These are phyloP conservation scores for Porites evermanni DNA, from an alignment of 92 coral and sea anemone genomes.

Conservation along the genomic window DNA sequence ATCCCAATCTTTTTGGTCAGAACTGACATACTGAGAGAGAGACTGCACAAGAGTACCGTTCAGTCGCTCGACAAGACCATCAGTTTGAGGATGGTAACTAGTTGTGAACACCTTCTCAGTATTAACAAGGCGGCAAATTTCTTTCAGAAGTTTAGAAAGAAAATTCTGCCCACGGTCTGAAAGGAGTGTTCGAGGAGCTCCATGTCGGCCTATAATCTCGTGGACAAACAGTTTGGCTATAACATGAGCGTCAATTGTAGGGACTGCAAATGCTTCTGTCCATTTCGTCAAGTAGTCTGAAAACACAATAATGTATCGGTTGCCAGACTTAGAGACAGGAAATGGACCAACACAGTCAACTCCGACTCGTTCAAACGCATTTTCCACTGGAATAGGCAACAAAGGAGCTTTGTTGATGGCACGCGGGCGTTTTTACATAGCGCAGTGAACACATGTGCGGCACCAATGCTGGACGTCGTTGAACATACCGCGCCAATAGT, in stretches of 20 bases:
- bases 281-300: conserved; percentile 57
- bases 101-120: conserved; percentile 35
- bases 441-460: conserved; percentile 47
- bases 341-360: conserved; percentile 60
- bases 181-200: conserved; percentile 49
- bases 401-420: conserved; percentile 33
- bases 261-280: conserved; percentile 55
- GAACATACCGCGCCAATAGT: conserved; percentile 69
- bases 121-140: conserved; percentile 42
- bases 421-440: conserved; percentile 43
- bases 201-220: conserved; percentile 47
- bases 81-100: conserved; percentile 37
- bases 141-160: conserved; percentile 40
- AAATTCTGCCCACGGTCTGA: conserved; percentile 62
- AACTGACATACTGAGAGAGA: conserved; percentile 36
- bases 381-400: conserved; percentile 60
- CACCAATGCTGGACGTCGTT: conserved; percentile 62
- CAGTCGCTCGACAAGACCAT: conserved; percentile 2
- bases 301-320: conserved; percentile 58
- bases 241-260: conserved; percentile 13
- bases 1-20: conserved; percentile 64
- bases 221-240: conserved; percentile 19
- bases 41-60: conserved; percentile 30
- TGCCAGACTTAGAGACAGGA: conserved; percentile 50
- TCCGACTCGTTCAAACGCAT: conserved; percentile 46